Conservation (phyloP, 2,797 vertebrate genomes). For the Molossus molossus region DNA sequence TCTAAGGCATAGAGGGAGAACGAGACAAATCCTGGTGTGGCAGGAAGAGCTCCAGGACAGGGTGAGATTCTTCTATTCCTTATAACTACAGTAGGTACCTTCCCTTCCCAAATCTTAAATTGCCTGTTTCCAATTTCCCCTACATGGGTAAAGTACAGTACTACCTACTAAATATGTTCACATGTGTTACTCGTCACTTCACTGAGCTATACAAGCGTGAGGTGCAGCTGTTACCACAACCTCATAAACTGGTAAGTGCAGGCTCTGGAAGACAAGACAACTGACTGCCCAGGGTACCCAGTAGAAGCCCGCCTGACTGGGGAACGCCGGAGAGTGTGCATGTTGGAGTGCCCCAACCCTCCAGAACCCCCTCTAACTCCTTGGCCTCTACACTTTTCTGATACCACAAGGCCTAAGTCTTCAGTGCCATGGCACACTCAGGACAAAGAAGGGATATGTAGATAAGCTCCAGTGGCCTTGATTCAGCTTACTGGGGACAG, state of each 20-base stretch:
- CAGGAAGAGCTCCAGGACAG: not conserved
- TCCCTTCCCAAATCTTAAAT: constrained; percentile 14
- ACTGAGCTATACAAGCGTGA: not conserved
- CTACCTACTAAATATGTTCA: not conserved
- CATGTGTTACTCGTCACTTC: not conserved
- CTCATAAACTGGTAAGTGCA: constrained; percentile 5
- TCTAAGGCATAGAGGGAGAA: not conserved
- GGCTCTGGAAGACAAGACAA: constrained; percentile 4
- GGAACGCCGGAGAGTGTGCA: not conserved
- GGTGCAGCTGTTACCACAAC: not conserved
- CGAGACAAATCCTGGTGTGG: not conserved
- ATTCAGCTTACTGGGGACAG: constrained; percentile 59
- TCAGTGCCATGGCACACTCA: not conserved
- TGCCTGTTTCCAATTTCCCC: constrained; percentile 32
- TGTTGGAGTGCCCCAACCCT: not conserved
- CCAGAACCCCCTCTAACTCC: not conserved
- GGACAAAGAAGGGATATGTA: not conserved
- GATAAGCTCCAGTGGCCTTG: not conserved
- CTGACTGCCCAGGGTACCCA: not conserved
- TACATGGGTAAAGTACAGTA: not conserved
- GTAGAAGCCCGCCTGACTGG: not conserved
- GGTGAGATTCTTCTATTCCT: constrained; percentile 6
- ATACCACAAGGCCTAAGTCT: not conserved
- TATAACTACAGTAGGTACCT: not conserved
- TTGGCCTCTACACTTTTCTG: not conserved